Evolutionary conservation across 1,140 invertebrate genomes (phyloP), one percentile per base, ranked within the genome.

Genomic region (Cydia splendana): DNA sequence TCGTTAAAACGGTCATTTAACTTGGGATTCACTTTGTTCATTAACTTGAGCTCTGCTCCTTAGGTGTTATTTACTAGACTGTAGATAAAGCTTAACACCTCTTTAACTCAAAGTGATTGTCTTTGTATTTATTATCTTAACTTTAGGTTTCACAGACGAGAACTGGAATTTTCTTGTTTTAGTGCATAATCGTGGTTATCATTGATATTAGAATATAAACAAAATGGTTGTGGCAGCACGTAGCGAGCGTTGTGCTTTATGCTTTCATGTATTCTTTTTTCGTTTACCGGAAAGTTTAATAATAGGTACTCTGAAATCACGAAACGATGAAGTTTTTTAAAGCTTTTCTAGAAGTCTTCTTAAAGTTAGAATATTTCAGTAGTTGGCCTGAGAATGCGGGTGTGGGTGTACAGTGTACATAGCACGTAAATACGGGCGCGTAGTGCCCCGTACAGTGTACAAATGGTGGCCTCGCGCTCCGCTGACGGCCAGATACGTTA

Each of bases 401-500:
- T 69, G 65, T 42, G 20, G 67, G 38, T 71, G 67, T 24, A 20
- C 34, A 34, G 67, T 71, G 38, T 71, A 20, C 67, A 30, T 15
- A 42, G 67, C 67, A 71, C 67, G 34, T 71, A 71, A 71, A 71
- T 71, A 71, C 67, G 67, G 67, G 67, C 30, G 45, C 67, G 67
- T 71, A 71, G 67, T 18, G n/a, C 13, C 13, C n/a, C 18, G 67
- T 38, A 30, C 30, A 30, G 5, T 34, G 34, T 34, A 74, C 73
- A 77, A 80, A 78, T 74, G 65, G 74, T 53, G 38, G 75, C 13
- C 38, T 24, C 45, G 75, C 71, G 57, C 75, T 69, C 30, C 74
- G 76, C 76, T 38, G 67, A 71, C 67, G 67, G 34, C 67, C 18
- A 38, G 28, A 62, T 62, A 38, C 34, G 34, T 84, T 86, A 81